A percentile compares a stretch with the other conserved stretches of the same genome.
These are phyloP conservation scores for Theonella swinhoei DNA, from an alignment of 37 sponge, comb jelly and placozoan genomes.

Conservation along the genomic window DNA sequence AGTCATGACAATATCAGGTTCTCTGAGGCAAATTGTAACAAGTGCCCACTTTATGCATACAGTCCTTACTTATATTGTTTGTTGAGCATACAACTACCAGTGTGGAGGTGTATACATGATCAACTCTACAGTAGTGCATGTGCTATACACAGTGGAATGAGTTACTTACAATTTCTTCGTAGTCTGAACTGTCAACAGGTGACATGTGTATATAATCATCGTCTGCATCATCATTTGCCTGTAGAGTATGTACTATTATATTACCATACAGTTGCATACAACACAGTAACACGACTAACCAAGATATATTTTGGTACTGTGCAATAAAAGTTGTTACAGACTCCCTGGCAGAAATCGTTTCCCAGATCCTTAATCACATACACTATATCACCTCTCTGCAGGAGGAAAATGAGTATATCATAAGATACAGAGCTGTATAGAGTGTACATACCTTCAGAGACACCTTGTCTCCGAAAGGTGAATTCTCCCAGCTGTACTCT, in stretches of 20 bases:
- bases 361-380: slow-evolving; percentile 34
- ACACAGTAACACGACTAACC: not conserved
- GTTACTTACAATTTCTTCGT: not conserved
- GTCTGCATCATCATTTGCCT: not conserved
- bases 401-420: not conserved
- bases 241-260: too few species aligned
- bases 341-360: slow-evolving; percentile 23
- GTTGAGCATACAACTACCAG: too few species aligned
- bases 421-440: not conserved
- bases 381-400: slow-evolving; percentile 34
- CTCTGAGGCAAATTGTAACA: too few species aligned
- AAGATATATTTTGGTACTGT: slow-evolving; percentile 10
- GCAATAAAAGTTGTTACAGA: slow-evolving; percentile 4
- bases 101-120: too few species aligned
- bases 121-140: too few species aligned
- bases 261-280: too few species aligned
- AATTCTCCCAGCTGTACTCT: slow-evolving; percentile 8
- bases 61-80: too few species aligned
- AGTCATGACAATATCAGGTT: too few species aligned
- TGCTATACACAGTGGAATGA: too few species aligned
- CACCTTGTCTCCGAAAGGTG: not conserved
- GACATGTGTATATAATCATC: not conserved
- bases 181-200: not conserved
- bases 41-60: too few species aligned
- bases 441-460: not conserved